Evolutionary conservation across 2,113 vertebrate genomes (phyloP), one percentile per base, ranked within the genome.

Genomic region (Cyphomyrus plagiostoma): DNA sequence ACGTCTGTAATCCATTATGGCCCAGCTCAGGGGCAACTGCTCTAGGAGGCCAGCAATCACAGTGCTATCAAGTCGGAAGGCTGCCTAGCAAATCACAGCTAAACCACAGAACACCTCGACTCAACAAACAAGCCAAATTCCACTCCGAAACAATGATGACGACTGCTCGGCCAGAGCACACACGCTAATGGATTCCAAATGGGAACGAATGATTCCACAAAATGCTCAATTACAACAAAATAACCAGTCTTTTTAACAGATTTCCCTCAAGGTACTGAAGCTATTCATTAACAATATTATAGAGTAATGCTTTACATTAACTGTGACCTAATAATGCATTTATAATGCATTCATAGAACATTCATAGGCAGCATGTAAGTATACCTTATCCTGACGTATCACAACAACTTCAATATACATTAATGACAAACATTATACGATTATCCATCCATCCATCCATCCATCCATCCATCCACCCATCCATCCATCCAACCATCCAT

Each of bases 131-230:
- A 88, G 56, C 87, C 35, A 88, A 88, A 88, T 66, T 66, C 56
- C 52, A 66, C 52, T 10, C 39, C 1, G 42, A 58, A 19, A 62
- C 56, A 66, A 53, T 8, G 15, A 35, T 21, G 39, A 42, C 17
- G 10, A 21, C 87, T 4, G 15, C 42, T 53, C 26, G 21, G 26
- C 56, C 56, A 46, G 58, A 88, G 42, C 35, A n/a, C 87, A 48
- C 39, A 66, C 23, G 10, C 87, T 88, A 88, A 88, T 88, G 42
- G 87, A 56, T 87, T 87, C 85, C 85, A 87, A 87, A 87, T 87
- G 85, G 85, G 23, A 87, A 87, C 6, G n/a, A 56, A 87, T 52
- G 49, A 87, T 39, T 53, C 85, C 46, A 87, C 85, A 87, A 87
- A 53, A 53, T 66, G 53, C 86, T 39, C 21, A 66, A 66, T 88